Evolutionary conservation across 2,888 invertebrate genomes (phyloP).

Genomic region (Torymus auratus): DNA sequence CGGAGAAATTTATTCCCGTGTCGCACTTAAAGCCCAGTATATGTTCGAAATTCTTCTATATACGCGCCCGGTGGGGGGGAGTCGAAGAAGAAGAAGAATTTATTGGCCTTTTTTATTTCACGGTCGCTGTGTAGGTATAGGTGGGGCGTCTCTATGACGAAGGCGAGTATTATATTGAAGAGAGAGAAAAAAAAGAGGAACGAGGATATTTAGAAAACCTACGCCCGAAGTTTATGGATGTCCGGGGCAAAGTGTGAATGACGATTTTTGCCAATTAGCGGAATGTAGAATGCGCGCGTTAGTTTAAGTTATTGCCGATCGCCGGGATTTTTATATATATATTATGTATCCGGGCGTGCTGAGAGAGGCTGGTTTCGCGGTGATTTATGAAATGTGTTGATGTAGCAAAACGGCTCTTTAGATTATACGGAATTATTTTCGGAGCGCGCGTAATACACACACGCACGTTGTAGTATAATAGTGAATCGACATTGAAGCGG

Average conservation of each 20-base stretch:
- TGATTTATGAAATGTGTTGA: too few relatives aligned
- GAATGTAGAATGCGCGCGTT: background rate
- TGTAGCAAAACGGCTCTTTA: too few relatives aligned
- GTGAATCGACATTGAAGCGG: too few relatives aligned
- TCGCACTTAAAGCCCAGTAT: background rate
- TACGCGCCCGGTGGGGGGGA: too few relatives aligned
- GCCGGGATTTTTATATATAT: slow-evolving; percentile 9
- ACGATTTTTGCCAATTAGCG: slow-evolving; percentile 16
- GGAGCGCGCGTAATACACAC: too few relatives aligned
- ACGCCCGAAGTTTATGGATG: slow-evolving; percentile 14
- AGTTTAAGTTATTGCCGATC: too few relatives aligned
- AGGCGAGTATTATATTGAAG: background rate
- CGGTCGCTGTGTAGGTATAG: background rate
- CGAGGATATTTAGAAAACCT: background rate
- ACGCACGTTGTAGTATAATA: too few relatives aligned
- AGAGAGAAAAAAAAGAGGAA: background rate
- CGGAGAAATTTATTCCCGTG: slow-evolving; percentile 33
- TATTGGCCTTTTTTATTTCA: slow-evolving; percentile 16
- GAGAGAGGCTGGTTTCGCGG: too few relatives aligned
- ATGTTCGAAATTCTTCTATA: slow-evolving; percentile 15
- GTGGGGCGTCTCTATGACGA: too few relatives aligned
- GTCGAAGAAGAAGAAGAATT: background rate
- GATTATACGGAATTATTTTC: too few relatives aligned
- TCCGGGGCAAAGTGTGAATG: slow-evolving; percentile 18
- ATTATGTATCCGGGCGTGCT: background rate